Evolutionary conservation across 2,113 vertebrate species (phyloP), one percentile per base, ranked within the genome.

Genomic region (Rhagologus leucostigma): DNA sequence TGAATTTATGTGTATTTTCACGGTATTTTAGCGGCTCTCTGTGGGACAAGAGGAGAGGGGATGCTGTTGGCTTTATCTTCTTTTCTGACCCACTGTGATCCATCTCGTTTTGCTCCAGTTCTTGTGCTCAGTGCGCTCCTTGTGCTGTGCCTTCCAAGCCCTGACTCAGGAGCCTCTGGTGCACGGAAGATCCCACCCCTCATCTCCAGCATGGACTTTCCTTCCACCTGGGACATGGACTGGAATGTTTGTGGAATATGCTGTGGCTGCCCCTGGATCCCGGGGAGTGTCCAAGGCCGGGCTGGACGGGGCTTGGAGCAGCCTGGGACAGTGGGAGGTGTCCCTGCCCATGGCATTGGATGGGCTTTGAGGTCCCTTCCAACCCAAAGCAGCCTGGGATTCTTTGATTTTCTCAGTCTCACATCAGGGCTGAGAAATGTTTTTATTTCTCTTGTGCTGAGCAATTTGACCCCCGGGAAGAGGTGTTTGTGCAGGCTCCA

Each of bases 381-480:
- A 15, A 22, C 26, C 50, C 76, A 74, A 73, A 1, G 14, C 50
- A 4, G 2, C 3, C 49, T 5, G 27, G 44, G 11, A 16, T 8
- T 7, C 19, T 64, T 1, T 30, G 41, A 7, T 63, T 87, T 62
- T 35, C 32, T 44, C 35, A 26, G 33, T n/a, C 33, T 55, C 6
- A 0, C 2, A 0, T 22, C 13, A 49, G 10, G 23, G 42, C 67
- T 46, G 26, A 87, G 57, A 6, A 22, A 29, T 5, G 8, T 3
- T 47, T 75, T 32, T 11, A 1, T 33, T 64, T 33, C 27, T 80
- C 10, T 29, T 59, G 44, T 76, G 32, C n/a, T 35, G 68, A 37
- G 22, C 10, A 5, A 2, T 29, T 10, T 52, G 4, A 18, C 5
- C 17, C 17, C 2, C 11, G 0, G 3, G 14, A 26, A 8, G 32